phyloP scores from a whole-genome alignment of 1,140 invertebrate genomes.

The Drosophila kanapiae region DNA sequence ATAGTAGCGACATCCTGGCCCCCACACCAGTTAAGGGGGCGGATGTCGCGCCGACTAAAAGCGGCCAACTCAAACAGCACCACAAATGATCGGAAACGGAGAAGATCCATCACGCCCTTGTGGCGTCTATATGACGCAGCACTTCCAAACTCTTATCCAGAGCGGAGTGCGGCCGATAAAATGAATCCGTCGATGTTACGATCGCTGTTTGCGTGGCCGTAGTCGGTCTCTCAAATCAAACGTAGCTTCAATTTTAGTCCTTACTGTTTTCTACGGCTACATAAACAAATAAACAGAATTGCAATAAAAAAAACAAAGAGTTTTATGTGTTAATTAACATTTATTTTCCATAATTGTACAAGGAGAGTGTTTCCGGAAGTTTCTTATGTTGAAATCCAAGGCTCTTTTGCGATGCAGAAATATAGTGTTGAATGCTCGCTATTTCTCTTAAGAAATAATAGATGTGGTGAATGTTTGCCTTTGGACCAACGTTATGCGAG shows the following conservation, averaged over 20 bases:
- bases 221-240: conserved; percentile 15
- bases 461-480: background rate
- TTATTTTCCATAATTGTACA: background rate
- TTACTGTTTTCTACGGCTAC: conserved; percentile 13
- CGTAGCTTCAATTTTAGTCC: conserved; percentile 9
- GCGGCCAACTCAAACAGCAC: background rate
- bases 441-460: too few relatives aligned
- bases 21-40: conserved; percentile 5
- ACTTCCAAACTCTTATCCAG: conserved; percentile 47
- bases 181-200: background rate
- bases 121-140: conserved; percentile 42
- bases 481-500: background rate
- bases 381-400: background rate
- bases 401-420: too few relatives aligned
- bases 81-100: background rate
- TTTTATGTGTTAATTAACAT: conserved; percentile 2
- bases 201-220: conserved; percentile 31
- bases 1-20: conserved; percentile 44
- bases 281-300: background rate
- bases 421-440: too few relatives aligned
- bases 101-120: conserved; percentile 4
- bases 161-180: conserved; percentile 43
- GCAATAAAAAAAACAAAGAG: background rate
- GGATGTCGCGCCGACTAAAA: conserved; percentile 35
- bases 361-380: background rate